These are phyloP conservation scores for Andrena bicolor DNA, from an alignment of 2,888 invertebrate genomes.

Conservation along the genomic window DNA sequence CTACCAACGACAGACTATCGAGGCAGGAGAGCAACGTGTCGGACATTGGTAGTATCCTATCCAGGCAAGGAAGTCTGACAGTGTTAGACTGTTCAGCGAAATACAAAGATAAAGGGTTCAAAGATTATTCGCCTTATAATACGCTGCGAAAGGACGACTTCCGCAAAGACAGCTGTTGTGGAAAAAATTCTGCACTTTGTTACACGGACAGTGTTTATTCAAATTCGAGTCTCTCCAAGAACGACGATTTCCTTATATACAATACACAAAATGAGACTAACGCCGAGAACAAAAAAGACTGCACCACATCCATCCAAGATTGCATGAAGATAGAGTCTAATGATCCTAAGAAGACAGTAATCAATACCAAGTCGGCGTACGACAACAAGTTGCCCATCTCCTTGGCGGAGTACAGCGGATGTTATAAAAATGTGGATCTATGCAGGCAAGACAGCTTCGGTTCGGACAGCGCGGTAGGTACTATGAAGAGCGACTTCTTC, in stretches of 20 bases:
- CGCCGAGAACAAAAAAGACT: constrained; percentile 39
- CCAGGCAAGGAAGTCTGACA: constrained; percentile 72
- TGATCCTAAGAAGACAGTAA: constrained; percentile 39
- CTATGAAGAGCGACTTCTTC: constrained; percentile 84
- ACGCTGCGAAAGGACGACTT: constrained; percentile 49
- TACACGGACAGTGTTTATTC: constrained; percentile 75
- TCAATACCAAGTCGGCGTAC: constrained; percentile 60
- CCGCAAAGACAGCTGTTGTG: constrained; percentile 27
- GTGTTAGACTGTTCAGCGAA: constrained; percentile 67
- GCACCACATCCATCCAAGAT: constrained; percentile 40
- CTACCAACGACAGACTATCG: constrained; percentile 46
- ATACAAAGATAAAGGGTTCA: constrained; percentile 49
- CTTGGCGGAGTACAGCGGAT: constrained; percentile 73
- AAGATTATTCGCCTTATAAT: constrained; percentile 57
- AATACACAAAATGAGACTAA: constrained; percentile 46
- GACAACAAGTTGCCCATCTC: constrained; percentile 64
- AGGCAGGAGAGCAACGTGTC: constrained; percentile 72
- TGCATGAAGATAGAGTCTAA: constrained; percentile 35
- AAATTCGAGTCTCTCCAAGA: constrained; percentile 73
- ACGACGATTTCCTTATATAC: constrained; percentile 61
- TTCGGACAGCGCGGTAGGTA: constrained; percentile 83
- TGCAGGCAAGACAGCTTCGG: constrained; percentile 82
- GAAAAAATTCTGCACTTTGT: constrained; percentile 62
- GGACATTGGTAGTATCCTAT: constrained; percentile 74
- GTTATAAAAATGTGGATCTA: constrained; percentile 75